phyloP scores from a whole-genome alignment of 2,113 vertebrate genomes.

The Amia ocellicauda region DNA sequence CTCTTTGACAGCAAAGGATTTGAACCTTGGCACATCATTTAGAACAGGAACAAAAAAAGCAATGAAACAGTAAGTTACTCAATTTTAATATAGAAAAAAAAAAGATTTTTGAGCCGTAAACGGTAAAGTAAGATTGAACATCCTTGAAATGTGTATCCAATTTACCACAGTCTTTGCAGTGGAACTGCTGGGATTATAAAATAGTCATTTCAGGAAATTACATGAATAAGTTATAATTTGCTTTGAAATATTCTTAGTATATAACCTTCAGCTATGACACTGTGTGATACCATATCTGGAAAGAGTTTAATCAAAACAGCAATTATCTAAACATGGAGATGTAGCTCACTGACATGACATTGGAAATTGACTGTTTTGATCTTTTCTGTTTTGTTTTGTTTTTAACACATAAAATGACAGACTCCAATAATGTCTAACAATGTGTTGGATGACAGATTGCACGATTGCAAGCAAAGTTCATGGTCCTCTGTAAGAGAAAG shows the following conservation, averaged over 20 bases:
- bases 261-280: constrained; percentile 4
- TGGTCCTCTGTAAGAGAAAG: too few relatives aligned
- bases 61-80: constrained; percentile 1
- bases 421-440: background rate
- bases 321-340: constrained; percentile 17
- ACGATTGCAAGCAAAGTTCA: too few relatives aligned
- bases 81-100: background rate
- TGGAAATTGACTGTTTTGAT: constrained; percentile 19
- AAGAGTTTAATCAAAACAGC: constrained; percentile 15
- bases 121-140: background rate
- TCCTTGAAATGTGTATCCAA: constrained; percentile 5
- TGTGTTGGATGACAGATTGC: background rate
- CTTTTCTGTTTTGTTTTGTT: constrained; percentile 12
- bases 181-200: constrained; percentile 8
- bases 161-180: constrained; percentile 1
- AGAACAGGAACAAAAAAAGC: background rate
- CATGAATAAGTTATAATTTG: constrained; percentile 1
- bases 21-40: background rate
- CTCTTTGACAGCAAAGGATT: background rate
- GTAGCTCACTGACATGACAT: constrained; percentile 12
- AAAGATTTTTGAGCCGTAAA: background rate
- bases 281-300: constrained; percentile 5
- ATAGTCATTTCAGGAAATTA: constrained; percentile 11
- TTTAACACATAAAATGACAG: constrained; percentile 14
- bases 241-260: constrained; percentile 3